Conservation (phyloP, 1,140 invertebrate species). For the Temnothorax nylanderi region DNA sequence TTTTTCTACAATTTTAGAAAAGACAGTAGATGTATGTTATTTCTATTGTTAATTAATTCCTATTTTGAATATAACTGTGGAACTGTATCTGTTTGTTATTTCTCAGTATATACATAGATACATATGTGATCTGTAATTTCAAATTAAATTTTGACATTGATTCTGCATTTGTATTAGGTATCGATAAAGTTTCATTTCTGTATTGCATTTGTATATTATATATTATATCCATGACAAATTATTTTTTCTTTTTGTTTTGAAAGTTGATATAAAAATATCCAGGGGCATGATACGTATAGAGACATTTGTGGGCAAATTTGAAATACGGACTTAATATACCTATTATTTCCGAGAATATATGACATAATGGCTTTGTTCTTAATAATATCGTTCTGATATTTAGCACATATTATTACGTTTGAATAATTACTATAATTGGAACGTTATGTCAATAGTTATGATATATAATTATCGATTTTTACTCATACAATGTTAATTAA, state of each 20-base stretch:
- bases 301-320: background rate
- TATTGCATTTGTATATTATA: background rate
- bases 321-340: background rate
- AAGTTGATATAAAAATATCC: background rate
- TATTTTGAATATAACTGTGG: background rate
- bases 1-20: no score
- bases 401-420: conserved; percentile 31
- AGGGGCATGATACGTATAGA: background rate
- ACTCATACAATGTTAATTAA: conserved; percentile 51
- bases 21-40: no score
- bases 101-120: background rate
- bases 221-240: background rate
- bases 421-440: conserved; percentile 24
- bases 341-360: background rate
- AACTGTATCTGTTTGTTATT: background rate
- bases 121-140: background rate
- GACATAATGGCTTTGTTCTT: conserved; percentile 30
- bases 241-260: background rate
- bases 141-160: conserved; percentile 24
- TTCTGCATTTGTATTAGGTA: background rate
- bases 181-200: conserved; percentile 2
- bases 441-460: conserved; percentile 50
- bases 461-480: conserved; percentile 52
- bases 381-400: conserved; percentile 40
- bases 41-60: background rate